Evolutionary conservation across 2,888 invertebrate species (phyloP).

Genomic region (Campaea margaritaria): DNA sequence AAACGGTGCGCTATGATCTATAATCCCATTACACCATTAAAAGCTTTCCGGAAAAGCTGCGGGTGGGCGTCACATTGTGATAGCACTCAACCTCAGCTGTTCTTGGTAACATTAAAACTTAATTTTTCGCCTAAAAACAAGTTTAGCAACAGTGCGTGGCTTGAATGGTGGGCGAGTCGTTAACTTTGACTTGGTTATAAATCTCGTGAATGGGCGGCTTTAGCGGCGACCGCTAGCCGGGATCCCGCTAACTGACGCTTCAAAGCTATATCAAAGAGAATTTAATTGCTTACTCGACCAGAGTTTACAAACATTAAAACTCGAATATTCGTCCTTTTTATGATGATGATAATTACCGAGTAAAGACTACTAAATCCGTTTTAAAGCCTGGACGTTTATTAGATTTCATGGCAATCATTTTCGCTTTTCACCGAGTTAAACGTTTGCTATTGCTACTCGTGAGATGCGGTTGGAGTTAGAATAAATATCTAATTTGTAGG

Average conservation of each 20-base stretch:
- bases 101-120: constrained; percentile 64
- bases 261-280: constrained; percentile 70
- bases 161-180: constrained; percentile 72
- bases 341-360: constrained; percentile 50
- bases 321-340: constrained; percentile 54
- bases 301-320: constrained; percentile 60
- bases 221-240: constrained; percentile 65
- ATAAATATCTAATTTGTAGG: constrained; percentile 10
- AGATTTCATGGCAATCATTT: constrained; percentile 31
- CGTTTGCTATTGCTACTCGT: constrained; percentile 8
- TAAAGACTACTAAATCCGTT: constrained; percentile 41
- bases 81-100: constrained; percentile 65
- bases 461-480: constrained; percentile 7
- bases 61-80: constrained; percentile 54
- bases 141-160: constrained; percentile 69
- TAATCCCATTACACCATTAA: neutral
- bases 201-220: constrained; percentile 72
- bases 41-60: constrained; percentile 47
- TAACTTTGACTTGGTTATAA: constrained; percentile 77
- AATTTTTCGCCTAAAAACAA: constrained; percentile 72
- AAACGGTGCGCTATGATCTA: too few species aligned
- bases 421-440: constrained; percentile 25
- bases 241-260: constrained; percentile 66
- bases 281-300: constrained; percentile 70
- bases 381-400: constrained; percentile 32